Evolutionary conservation across 1,140 invertebrate genomes (phyloP).

Genomic region (Bombus vancouverensis): DNA sequence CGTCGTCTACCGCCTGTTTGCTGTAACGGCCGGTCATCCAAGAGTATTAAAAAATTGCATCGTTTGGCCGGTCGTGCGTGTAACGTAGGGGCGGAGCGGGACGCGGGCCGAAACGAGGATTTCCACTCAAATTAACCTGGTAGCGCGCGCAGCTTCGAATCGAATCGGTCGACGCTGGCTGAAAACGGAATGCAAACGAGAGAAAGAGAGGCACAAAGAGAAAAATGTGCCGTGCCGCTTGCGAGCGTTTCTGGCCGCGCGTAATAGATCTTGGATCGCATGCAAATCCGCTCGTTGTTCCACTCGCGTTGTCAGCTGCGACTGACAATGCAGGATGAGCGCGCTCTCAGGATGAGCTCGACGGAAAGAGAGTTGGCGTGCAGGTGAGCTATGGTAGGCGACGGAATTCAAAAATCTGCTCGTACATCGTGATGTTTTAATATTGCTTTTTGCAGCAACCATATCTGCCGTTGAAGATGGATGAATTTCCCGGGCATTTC

Average conservation of each 20-base stretch:
- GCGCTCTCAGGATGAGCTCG: constrained; percentile 37
- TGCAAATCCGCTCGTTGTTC: constrained; percentile 53
- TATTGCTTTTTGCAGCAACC: neutral
- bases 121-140: constrained; percentile 22
- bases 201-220: too few species aligned
- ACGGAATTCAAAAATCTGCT: neutral
- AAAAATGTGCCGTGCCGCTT: neutral
- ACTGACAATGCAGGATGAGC: constrained; percentile 52
- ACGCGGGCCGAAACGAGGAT: neutral
- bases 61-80: neutral
- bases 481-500: too few species aligned
- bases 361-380: neutral
- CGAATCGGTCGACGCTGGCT: constrained; percentile 7
- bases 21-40: neutral
- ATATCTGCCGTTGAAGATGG: too few species aligned
- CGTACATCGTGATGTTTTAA: neutral
- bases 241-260: neutral
- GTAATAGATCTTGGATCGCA: constrained; percentile 58
- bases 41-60: constrained; percentile 35
- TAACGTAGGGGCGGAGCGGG: too few species aligned
- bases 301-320: constrained; percentile 59
- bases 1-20: neutral
- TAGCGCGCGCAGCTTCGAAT: neutral
- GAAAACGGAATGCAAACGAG: constrained; percentile 1
- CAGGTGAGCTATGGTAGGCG: neutral